Evolutionary conservation across 1,140 invertebrate species (phyloP), one percentile per base, ranked within the genome.

Genomic region (Drosophila yakuba): DNA sequence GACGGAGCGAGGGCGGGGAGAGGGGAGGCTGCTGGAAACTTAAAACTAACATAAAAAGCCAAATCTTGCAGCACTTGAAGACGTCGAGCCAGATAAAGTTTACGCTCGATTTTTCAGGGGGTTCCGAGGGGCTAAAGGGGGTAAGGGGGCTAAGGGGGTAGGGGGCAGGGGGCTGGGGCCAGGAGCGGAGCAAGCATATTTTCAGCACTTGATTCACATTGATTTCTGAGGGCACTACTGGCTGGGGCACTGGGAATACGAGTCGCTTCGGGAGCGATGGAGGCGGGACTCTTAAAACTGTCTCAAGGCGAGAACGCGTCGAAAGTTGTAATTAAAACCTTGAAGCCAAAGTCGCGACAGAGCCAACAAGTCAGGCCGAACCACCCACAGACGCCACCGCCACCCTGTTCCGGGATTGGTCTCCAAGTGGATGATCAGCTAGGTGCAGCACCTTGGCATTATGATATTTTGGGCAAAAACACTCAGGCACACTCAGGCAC

Each of bases 271-370:
- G 36, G 38, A 11, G 12, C 25, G 47, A 2, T 2, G 20, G 20
- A 20, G 20, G 20, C 20, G 20, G 20, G 23, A 41, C 61, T 52
- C 48, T 72, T 48, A 69, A 69, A 80, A 79, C 60, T 66, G 82
- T 86, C 78, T 78, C 78, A 77, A 71, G 82, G 74, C 81, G 61
- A 57, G 47, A 74, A 68, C 55, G 68, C 82, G 45, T 74, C 62
- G 75, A 88, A 86, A 88, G 59, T 89, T 88, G 83, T 88, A 88
- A 88, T 88, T 88, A 88, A 88, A 88, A 88, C 72, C 83, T 88
- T 80, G 63, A 54, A 88, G 58, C 57, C 52, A 83, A 80, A 81
- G 66, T 81, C 79, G 67, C 74, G 64, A 57, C 60, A 51, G 48
- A 68, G 55, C 69, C 69, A 60, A 55, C 58, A 68, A 78, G 47